Conservation (phyloP, 2,797 vertebrate genomes). For the Threskiornis aethiopicus region DNA sequence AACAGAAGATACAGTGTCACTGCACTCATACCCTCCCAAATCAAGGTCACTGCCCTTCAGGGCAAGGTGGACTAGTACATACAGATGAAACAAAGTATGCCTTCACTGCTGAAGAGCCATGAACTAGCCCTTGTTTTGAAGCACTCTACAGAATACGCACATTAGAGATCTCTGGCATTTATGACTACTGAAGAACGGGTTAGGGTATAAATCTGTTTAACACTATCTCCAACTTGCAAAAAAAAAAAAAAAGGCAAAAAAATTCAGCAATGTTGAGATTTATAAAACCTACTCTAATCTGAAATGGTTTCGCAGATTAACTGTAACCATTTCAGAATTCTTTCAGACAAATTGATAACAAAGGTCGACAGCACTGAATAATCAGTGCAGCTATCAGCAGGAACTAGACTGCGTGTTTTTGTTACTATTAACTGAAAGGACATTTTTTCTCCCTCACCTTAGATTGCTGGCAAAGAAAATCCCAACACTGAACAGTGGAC, state of each 20-base stretch:
- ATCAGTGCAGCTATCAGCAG: not conserved
- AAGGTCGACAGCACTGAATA: not conserved
- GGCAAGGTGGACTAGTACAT: not conserved
- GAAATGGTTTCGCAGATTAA: not conserved
- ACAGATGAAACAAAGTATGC: not conserved
- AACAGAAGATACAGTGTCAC: not conserved
- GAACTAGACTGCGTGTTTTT: not conserved
- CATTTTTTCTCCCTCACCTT: not conserved
- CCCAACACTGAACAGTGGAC: not conserved
- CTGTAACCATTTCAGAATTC: not conserved
- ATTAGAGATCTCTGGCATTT: not conserved
- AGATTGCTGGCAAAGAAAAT: not conserved
- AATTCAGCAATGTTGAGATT: not conserved
- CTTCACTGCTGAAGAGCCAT: not conserved
- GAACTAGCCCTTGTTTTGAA: not conserved
- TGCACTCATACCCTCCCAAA: not conserved
- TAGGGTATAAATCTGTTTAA: not conserved
- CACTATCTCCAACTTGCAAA: not conserved
- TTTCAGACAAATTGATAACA: not conserved
- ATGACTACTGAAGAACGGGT: not conserved
- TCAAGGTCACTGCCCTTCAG: not conserved
- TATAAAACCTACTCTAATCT: not conserved
- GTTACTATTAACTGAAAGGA: not conserved
- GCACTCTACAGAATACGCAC: accelerated
- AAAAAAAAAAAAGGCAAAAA: not conserved